A percentile compares a stretch with the other conserved stretches of the same genome.
Conservation (phyloP, 2,888 invertebrate genomes). For the Athetis lepigone region DNA sequence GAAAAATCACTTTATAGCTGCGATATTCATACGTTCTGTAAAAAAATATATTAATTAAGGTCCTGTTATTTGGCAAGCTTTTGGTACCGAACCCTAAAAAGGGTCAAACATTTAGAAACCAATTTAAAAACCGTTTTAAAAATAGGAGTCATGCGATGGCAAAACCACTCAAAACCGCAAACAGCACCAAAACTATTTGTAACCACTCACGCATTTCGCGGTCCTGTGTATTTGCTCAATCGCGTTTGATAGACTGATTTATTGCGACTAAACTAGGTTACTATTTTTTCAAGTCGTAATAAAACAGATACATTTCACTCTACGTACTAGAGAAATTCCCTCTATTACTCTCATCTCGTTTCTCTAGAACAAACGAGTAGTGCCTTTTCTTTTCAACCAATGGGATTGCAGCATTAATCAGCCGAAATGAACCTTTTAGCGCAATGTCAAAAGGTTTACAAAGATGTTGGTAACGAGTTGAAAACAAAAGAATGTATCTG, state of each 20-base stretch:
- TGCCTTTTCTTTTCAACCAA: constrained; percentile 81
- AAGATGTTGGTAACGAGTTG: constrained; percentile 82
- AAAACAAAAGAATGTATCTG: constrained; percentile 84
- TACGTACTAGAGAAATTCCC: constrained; percentile 81
- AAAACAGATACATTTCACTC: constrained; percentile 79
- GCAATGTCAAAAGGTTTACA: constrained; percentile 87
- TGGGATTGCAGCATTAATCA: constrained; percentile 88
- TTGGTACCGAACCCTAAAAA: too few species aligned
- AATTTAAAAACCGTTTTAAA: neutral
- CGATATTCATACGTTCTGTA: too few species aligned
- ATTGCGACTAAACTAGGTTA: constrained; percentile 25
- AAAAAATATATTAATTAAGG: too few species aligned
- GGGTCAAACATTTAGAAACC: too few species aligned
- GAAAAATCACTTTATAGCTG: too few species aligned
- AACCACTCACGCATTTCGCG: constrained; percentile 48
- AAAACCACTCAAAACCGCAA: constrained; percentile 30
- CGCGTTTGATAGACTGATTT: constrained; percentile 49
- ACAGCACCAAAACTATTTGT: constrained; percentile 39
- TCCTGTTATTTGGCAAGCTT: too few species aligned
- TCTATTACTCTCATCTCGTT: constrained; percentile 83
- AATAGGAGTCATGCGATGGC: neutral
- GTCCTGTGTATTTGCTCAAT: constrained; percentile 50
- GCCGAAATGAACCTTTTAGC: constrained; percentile 87
- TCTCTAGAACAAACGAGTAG: constrained; percentile 78
- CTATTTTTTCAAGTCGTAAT: constrained; percentile 56